Percentiles rank a stretch among this genome's conserved stretches.
Evolutionary conservation across 2,888 invertebrate species (phyloP).

Genomic region (Tiliacea aurago): DNA sequence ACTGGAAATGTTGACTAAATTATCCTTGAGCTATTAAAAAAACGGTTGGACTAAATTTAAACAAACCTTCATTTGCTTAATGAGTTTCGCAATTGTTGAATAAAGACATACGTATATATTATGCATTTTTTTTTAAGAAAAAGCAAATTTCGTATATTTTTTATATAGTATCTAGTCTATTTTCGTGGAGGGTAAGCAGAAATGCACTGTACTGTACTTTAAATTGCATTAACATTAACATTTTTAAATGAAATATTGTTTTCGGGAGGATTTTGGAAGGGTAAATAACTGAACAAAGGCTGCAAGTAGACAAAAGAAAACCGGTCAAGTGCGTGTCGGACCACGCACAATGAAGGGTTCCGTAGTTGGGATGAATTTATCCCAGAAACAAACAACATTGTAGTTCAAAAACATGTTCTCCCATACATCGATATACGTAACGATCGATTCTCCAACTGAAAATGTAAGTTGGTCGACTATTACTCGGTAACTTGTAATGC

Average conservation of each 20-base stretch:
- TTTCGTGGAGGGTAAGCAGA: background rate
- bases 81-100: conserved; percentile 52
- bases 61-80: conserved; percentile 57
- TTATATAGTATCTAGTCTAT: background rate
- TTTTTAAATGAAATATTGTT: background rate
- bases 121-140: conserved; percentile 7
- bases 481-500: too few species aligned
- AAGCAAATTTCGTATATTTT: background rate
- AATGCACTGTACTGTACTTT: background rate
- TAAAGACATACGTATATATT: conserved; percentile 24
- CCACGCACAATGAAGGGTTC: too few species aligned
- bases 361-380: too few species aligned
- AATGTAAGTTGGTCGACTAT: too few species aligned
- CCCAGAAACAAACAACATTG: too few species aligned
- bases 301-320: background rate
- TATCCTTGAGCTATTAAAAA: conserved; percentile 46
- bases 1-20: conserved; percentile 31
- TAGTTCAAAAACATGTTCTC: too few species aligned
- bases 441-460: too few species aligned
- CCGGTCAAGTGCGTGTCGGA: too few species aligned
- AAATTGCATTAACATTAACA: background rate
- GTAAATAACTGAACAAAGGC: background rate
- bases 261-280: background rate
- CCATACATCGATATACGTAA: too few species aligned
- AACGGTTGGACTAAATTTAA: conserved; percentile 41